Percentiles rank a stretch among this genome's conserved stretches.
Evolutionary conservation across 2,113 vertebrate genomes (phyloP).

Genomic region (Spea bombifrons): DNA sequence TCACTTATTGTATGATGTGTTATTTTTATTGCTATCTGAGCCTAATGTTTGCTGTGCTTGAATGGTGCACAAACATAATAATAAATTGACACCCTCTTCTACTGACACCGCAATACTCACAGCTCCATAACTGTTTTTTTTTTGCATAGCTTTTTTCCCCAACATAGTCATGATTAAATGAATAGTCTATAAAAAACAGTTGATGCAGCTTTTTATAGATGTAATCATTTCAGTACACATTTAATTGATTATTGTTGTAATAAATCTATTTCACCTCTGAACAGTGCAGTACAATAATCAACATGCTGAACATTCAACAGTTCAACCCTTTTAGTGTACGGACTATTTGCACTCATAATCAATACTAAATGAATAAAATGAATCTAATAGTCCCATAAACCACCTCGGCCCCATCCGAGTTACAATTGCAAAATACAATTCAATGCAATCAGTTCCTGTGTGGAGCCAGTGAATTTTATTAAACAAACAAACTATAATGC

Average conservation of each 20-base stretch:
- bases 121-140: neutral
- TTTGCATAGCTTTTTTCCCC: neutral
- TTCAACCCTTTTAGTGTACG: slow-evolving; percentile 16
- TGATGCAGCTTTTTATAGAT: slow-evolving; percentile 36
- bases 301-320: slow-evolving; percentile 13
- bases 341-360: slow-evolving; percentile 8
- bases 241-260: slow-evolving; percentile 29
- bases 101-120: slow-evolving; percentile 10
- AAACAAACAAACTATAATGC: neutral
- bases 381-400: neutral
- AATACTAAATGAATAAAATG: slow-evolving; percentile 24
- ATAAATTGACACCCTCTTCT: slow-evolving; percentile 14
- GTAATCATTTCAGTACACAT: slow-evolving; percentile 26
- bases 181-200: slow-evolving; percentile 26
- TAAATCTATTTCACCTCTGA: slow-evolving; percentile 25
- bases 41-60: neutral
- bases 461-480: neutral
- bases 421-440: neutral
- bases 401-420: neutral
- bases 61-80: neutral
- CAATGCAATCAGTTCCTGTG: neutral
- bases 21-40: neutral
- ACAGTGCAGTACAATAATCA: slow-evolving; percentile 28
- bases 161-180: slow-evolving; percentile 7
- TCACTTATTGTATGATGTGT: neutral